Evolutionary conservation across 2,888 invertebrate genomes (phyloP).

Genomic region (Eupelmus urozonus): DNA sequence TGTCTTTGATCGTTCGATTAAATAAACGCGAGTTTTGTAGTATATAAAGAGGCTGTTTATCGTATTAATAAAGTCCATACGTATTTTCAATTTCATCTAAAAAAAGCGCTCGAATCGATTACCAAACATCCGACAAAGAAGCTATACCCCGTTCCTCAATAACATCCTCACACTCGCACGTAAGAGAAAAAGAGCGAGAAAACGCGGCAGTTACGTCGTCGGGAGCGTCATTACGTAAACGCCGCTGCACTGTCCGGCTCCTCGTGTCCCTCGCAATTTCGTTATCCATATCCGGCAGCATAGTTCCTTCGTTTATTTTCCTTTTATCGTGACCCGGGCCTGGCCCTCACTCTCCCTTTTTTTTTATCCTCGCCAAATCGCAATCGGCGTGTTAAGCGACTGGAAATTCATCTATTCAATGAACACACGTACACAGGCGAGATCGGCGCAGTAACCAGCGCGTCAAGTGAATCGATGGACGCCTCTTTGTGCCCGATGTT

Average conservation of each 20-base stretch:
- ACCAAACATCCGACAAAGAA: not conserved
- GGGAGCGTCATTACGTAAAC: slow-evolving; percentile 39
- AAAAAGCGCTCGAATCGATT: no score
- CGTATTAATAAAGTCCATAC: no score
- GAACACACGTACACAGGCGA: not conserved
- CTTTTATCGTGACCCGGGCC: not conserved
- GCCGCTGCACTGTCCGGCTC: not conserved
- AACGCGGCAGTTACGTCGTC: not conserved
- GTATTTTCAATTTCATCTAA: no score
- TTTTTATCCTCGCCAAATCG: slow-evolving; percentile 22
- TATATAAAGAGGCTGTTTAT: no score
- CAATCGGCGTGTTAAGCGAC: slow-evolving; percentile 59
- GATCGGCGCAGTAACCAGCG: slow-evolving; percentile 9
- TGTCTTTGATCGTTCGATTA: no score
- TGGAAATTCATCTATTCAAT: slow-evolving; percentile 58
- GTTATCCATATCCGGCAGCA: not conserved
- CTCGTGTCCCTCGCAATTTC: slow-evolving; percentile 1
- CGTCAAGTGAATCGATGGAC: slow-evolving; percentile 54
- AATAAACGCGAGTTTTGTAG: no score
- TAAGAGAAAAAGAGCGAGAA: not conserved
- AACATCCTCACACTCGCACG: not conserved
- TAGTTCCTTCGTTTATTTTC: not conserved
- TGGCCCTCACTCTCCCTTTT: not conserved
- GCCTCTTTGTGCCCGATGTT: slow-evolving; percentile 39
- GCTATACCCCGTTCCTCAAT: not conserved